A percentile compares a stretch with the other conserved stretches of the same genome.
These are phyloP conservation scores for Elgaria multicarinata DNA, from an alignment of 2,113 vertebrate species.

Conservation along the genomic window DNA sequence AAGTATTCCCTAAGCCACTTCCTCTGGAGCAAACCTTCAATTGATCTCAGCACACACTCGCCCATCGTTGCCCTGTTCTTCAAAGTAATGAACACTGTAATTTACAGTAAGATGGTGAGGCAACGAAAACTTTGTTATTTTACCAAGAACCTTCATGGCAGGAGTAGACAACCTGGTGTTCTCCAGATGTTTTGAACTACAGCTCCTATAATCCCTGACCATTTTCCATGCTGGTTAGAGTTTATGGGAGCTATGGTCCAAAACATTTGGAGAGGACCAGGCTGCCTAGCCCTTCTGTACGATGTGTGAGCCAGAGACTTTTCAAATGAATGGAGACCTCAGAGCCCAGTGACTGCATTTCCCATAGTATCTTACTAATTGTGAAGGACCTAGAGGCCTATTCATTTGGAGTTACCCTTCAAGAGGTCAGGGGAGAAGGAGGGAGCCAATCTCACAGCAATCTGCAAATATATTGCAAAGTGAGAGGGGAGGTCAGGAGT, in stretches of 20 bases:
- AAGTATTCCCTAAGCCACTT: neutral
- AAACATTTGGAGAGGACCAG: no score
- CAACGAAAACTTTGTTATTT: neutral
- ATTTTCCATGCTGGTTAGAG: no score
- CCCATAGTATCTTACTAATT: neutral
- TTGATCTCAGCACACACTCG: neutral
- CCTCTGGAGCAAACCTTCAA: neutral
- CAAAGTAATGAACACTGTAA: neutral
- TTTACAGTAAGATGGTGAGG: neutral
- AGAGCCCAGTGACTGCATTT: no score
- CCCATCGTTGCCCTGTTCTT: neutral
- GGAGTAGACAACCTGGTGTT: no score
- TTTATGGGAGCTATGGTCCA: no score
- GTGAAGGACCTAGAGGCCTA: neutral
- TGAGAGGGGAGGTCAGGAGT: neutral
- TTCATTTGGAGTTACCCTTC: neutral
- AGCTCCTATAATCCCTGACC: no score
- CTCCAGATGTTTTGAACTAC: no score
- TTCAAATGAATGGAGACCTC: neutral
- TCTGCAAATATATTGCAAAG: neutral
- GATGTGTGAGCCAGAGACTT: no score
- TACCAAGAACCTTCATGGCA: neutral
- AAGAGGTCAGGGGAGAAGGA: neutral
- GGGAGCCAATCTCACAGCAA: no score
- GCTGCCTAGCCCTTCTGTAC: no score